Conservation (phyloP, 2,888 invertebrate genomes). For the Melinaea marsaeus region DNA sequence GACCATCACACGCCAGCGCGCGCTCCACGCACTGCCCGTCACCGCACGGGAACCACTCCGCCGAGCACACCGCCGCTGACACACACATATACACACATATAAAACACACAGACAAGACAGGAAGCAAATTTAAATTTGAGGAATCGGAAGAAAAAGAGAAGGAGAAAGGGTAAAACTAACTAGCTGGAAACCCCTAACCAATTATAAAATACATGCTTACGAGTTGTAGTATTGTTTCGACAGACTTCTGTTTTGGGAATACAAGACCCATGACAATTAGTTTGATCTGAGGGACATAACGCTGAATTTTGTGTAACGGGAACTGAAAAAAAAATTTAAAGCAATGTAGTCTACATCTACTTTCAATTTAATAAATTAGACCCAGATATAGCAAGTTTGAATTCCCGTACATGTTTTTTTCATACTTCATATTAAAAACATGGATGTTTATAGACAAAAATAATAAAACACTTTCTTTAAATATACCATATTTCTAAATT, state of each 20-base stretch:
- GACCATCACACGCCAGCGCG: constrained; percentile 50
- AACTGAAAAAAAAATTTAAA: constrained; percentile 16
- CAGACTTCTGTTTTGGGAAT: constrained; percentile 25
- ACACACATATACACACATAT: too few species aligned
- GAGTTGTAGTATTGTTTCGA: constrained; percentile 11
- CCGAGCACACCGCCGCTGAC: background rate
- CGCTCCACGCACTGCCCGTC: constrained; percentile 50
- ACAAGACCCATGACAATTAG: constrained; percentile 29
- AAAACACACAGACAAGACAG: too few species aligned
- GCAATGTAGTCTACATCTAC: background rate
- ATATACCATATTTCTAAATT: background rate
- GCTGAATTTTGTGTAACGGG: constrained; percentile 9
- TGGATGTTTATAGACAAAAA: too few species aligned
- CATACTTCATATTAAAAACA: too few species aligned
- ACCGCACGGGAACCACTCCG: constrained; percentile 35
- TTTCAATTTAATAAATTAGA: too few species aligned
- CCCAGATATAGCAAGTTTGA: too few species aligned
- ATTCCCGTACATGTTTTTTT: too few species aligned
- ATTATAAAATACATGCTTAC: constrained; percentile 18
- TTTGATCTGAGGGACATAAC: constrained; percentile 24
- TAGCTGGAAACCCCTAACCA: too few species aligned
- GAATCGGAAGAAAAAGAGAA: too few species aligned
- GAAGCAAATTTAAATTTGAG: too few species aligned
- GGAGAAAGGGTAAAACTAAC: too few species aligned
- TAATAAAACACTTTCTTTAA: too few species aligned